Evolutionary conservation across 1,140 invertebrate species (phyloP), one percentile per base, ranked within the genome.

Genomic region (Brachionus sp.): DNA sequence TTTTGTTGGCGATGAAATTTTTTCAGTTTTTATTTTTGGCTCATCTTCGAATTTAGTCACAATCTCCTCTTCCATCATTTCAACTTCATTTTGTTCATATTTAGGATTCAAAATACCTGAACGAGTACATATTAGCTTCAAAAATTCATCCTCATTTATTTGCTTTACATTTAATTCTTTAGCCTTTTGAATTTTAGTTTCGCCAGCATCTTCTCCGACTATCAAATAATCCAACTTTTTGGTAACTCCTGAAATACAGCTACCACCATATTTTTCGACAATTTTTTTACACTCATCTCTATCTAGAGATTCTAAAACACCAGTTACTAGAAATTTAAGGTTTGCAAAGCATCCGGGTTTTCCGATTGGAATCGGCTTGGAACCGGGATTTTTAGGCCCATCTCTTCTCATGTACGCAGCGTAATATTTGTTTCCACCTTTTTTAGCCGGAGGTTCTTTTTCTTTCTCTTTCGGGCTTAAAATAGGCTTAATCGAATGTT

Each of bases 221-320:
- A 97, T 89, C 0, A 97, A 85, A 88, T 95, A 95, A 85, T 92
- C 92, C 0, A 95, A 93, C 90, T 93, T 95, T 85, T 92, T 92
- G 80, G 94, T 95, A 12, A 97, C 88, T 44, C 89, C 88, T 16
- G 89, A 90, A 78, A 93, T 93, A 0, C 94, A 90, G 87, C 92
- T 92, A 0, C 95, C 95, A 25, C 95, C 94, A 88, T 94, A 94
- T 84, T 93, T 92, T 83, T 92, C 92, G 33, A 96, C 92, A 10
- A 95, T 87, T 23, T 91, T 91, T 53, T 91, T 91, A 23, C 92
- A 91, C 86, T 95, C 94, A 39, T 95, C 93, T 37, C 93, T 90
- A 86, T 95, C 94, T 84, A 97, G 90, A 0, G 94, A 95, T 86
- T 96, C 95, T 10, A 95, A 89, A 5, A 96, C 93, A 23, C 95